Conservation (phyloP, 2,888 invertebrate species). For the Microctonus aethiopoides region DNA sequence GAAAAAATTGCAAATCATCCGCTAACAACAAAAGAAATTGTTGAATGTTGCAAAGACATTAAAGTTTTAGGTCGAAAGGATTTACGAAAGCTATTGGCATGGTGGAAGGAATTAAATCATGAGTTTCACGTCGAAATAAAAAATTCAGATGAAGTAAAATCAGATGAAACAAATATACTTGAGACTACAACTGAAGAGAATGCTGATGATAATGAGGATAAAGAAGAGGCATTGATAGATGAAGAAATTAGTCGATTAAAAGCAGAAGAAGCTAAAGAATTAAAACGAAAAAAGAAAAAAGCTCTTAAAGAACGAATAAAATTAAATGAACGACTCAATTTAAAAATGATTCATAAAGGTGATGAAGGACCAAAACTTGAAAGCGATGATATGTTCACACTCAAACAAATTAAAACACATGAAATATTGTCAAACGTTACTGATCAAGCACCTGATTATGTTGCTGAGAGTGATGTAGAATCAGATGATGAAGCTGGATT, state of each 20-base stretch:
- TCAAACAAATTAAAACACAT: constrained; percentile 79
- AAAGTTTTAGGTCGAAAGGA: constrained; percentile 97
- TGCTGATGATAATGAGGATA: constrained; percentile 69
- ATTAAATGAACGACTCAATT: constrained; percentile 88
- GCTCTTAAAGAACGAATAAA: constrained; percentile 87
- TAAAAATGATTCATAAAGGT: constrained; percentile 96
- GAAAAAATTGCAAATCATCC: constrained; percentile 79
- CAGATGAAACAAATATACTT: too few relatives aligned
- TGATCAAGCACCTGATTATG: constrained; percentile 76
- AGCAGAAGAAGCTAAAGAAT: too few relatives aligned
- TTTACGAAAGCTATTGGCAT: constrained; percentile 80
- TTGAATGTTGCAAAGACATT: constrained; percentile 94
- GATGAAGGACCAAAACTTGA: constrained; percentile 88
- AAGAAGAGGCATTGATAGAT: constrained; percentile 72
- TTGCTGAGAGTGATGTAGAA: constrained; percentile 75
- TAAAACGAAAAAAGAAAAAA: constrained; percentile 85
- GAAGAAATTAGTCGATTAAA: constrained; percentile 74
- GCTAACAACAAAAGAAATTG: constrained; percentile 87
- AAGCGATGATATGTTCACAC: constrained; percentile 82
- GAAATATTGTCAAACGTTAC: constrained; percentile 72
- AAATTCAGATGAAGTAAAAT: constrained; percentile 54
- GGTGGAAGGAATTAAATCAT: constrained; percentile 86
- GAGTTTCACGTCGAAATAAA: constrained; percentile 51
- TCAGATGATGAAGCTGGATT: constrained; percentile 70
- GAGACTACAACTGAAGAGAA: constrained; percentile 58